Percentiles rank a stretch among this genome's conserved stretches.
phyloP scores from a whole-genome alignment of 1,140 invertebrate species.

The Trachymyrmex cornetzi region DNA sequence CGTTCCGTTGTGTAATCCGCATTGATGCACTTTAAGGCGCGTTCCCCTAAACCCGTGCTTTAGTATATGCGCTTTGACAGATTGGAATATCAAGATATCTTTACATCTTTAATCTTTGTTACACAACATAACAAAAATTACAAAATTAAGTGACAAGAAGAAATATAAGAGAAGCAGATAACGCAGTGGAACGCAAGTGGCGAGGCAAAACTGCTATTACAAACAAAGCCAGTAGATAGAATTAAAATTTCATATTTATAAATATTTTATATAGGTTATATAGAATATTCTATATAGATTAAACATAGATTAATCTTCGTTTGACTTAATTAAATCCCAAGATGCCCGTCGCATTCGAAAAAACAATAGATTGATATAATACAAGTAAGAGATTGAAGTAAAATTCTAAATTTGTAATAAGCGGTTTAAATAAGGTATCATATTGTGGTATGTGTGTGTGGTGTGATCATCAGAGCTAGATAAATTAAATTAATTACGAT shows the following conservation, averaged over 20 bases:
- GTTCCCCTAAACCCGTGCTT: neutral
- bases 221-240: too few relatives aligned
- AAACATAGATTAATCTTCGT: neutral
- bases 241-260: too few relatives aligned
- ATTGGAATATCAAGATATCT: neutral
- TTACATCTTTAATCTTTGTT: too few relatives aligned
- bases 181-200: too few relatives aligned
- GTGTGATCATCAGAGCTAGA: neutral
- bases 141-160: too few relatives aligned
- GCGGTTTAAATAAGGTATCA: neutral
- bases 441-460: too few relatives aligned
- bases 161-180: too few relatives aligned
- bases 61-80: neutral
- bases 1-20: slow-evolving; percentile 69
- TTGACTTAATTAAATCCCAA: neutral
- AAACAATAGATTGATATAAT: neutral
- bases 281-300: too few relatives aligned
- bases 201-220: too few relatives aligned
- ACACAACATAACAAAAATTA: too few relatives aligned
- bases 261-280: too few relatives aligned
- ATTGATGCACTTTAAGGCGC: slow-evolving; percentile 48
- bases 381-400: neutral
- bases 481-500: slow-evolving; percentile 58
- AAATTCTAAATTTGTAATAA: neutral
- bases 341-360: neutral